Base-by-base conservation (phyloP, 2,888 invertebrate species). In the Corythucha ciliata region DNA sequence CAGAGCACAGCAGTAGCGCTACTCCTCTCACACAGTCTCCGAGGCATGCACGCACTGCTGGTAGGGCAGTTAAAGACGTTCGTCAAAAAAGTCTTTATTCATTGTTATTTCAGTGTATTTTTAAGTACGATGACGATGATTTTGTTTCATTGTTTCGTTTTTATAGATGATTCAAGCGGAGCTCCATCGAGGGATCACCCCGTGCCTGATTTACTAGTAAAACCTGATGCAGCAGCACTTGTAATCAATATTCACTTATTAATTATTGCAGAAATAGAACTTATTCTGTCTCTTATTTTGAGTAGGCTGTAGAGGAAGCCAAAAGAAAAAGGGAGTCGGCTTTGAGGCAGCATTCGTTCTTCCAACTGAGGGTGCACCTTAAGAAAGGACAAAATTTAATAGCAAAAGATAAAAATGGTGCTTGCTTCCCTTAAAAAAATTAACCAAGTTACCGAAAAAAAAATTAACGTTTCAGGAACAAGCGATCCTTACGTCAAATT, bases 401-500 rank as follows among this genome's bases (percentile, higher is more conserved):
- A 52, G 87, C 93, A 54, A 88, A 90, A 81, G 94, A 96, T 69
- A 87, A 91, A 71, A 90, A 89, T 70, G 94, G 94, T 92, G 73
- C 76, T 76, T 68, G 32, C 26, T 27, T 51, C 26, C n/a, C n/a
- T n/a, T n/a, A n/a, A n/a, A n/a, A 33, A 21, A 22, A 21, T 2
- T 46, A 14, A 12, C 22, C 25, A 46, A 12, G 16, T 20, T 42
- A 42, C 5, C 25, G 14, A 24, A 18, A 16, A 29, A 18, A 18
- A 14, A 39, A 6, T 49, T 64, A 67, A 72, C 68, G 70, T 75
- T 69, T 68, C 73, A 90, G 94, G 94, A 61, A 85, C 91, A 56
- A 94, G 93, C 70, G 96, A 96, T 73, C 96, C 96, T 20, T 96
- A 96, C 72, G 92, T 94, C 50, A 96, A 96, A 75, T 92, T 96